phyloP scores from a whole-genome alignment of 2,888 invertebrate species.

The Trilocha varians region DNA sequence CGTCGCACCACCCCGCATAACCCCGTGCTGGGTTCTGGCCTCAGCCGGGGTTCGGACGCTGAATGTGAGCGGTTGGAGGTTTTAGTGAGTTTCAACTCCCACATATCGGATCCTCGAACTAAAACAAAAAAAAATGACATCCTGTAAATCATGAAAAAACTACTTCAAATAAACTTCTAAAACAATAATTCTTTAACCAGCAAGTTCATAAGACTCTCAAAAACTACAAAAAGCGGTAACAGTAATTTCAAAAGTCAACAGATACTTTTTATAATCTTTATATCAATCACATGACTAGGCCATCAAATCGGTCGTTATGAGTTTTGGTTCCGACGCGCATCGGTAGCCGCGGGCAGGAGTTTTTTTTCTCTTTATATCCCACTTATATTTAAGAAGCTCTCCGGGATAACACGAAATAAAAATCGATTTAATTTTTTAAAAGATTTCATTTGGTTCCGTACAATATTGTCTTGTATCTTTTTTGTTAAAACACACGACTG shows the following conservation, averaged over 20 bases:
- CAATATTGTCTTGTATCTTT: not conserved
- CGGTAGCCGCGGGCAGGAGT: constrained; percentile 37
- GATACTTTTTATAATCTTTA: constrained; percentile 13
- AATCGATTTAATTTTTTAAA: constrained; percentile 14
- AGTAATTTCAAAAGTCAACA: constrained; percentile 10
- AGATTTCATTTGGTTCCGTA: constrained; percentile 22
- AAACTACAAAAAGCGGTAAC: not conserved
- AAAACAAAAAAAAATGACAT: no score
- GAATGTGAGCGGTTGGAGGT: no score
- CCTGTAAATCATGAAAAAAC: not conserved
- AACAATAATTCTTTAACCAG: not conserved
- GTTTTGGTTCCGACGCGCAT: constrained; percentile 52
- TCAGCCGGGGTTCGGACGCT: no score
- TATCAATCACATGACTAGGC: constrained; percentile 41
- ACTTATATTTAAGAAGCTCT: constrained; percentile 61
- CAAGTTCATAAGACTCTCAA: not conserved
- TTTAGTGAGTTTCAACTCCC: no score
- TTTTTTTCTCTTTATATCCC: constrained; percentile 49
- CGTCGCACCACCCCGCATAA: no score
- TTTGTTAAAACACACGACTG: no score
- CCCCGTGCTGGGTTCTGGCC: no score
- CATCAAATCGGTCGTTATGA: constrained; percentile 56
- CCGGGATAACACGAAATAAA: constrained; percentile 45
- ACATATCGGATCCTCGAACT: no score
- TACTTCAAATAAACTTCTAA: no score